These are phyloP conservation scores for Campylomormyrus numenius DNA, from an alignment of 2,113 vertebrate species.

Conservation along the genomic window DNA sequence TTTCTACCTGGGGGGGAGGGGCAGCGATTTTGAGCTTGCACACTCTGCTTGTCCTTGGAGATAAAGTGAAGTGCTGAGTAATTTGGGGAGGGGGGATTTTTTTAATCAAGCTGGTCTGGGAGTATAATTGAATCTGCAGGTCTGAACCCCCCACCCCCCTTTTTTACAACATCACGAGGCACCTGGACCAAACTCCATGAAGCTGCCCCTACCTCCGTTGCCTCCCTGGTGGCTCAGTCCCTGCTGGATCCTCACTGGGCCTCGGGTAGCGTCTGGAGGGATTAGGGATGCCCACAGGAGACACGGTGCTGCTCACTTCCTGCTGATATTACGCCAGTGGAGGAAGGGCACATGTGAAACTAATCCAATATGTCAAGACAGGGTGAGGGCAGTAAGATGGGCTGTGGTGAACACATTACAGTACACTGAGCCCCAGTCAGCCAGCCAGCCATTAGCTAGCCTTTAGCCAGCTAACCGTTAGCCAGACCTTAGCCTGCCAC, in stretches of 20 bases:
- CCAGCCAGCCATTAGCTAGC: background rate
- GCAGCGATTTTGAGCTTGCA: background rate
- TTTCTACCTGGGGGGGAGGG: background rate
- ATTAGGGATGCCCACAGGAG: constrained; percentile 10
- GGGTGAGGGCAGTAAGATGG: background rate
- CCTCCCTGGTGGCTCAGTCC: background rate
- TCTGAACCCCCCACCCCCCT: background rate
- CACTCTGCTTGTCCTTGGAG: background rate
- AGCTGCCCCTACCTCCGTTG: background rate
- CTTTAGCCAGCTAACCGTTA: background rate
- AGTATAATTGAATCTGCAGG: background rate
- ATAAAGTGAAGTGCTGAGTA: background rate
- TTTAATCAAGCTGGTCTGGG: constrained; percentile 18
- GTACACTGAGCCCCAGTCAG: background rate
- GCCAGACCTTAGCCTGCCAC: background rate
- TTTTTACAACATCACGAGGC: background rate
- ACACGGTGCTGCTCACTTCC: background rate
- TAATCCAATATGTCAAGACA: constrained; percentile 22
- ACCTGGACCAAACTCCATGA: background rate
- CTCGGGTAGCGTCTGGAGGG: background rate
- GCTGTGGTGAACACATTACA: background rate
- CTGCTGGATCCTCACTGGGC: background rate
- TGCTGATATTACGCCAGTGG: background rate
- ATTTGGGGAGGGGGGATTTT: background rate
- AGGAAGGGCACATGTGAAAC: constrained; percentile 5